phyloP scores from a whole-genome alignment of 1,140 invertebrate genomes.

The Carcinoscorpius rotundicauda region DNA sequence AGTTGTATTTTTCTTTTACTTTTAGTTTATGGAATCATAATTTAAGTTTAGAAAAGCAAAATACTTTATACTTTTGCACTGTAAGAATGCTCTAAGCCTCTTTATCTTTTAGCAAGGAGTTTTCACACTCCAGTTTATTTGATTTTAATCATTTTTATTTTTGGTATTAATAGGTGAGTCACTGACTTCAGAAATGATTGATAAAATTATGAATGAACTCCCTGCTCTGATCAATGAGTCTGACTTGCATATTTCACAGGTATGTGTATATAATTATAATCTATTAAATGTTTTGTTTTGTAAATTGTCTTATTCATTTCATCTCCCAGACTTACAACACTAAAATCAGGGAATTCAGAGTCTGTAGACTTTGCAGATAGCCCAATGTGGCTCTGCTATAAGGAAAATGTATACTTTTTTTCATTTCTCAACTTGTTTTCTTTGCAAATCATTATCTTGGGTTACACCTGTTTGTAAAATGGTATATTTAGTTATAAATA shows the following conservation, averaged over 20 bases:
- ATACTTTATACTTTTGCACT: too few relatives aligned
- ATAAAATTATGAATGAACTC: constrained; percentile 67
- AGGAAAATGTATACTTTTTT: not conserved
- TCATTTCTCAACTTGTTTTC: too few relatives aligned
- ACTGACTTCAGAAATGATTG: constrained; percentile 54
- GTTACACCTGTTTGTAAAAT: too few relatives aligned
- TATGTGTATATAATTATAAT: constrained; percentile 37
- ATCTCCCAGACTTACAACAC: too few relatives aligned
- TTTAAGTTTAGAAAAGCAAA: too few relatives aligned
- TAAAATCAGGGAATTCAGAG: too few relatives aligned
- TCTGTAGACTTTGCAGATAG: not conserved
- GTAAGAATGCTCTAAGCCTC: too few relatives aligned
- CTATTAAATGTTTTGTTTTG: constrained; percentile 44
- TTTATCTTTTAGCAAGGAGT: not conserved
- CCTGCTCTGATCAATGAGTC: constrained; percentile 81
- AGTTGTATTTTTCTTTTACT: too few relatives aligned
- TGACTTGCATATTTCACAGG: constrained; percentile 91
- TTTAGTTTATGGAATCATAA: too few relatives aligned
- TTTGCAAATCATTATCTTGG: too few relatives aligned
- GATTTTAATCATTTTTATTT: too few relatives aligned
- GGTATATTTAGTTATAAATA: too few relatives aligned
- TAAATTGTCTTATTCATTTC: constrained; percentile 38
- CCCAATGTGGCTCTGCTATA: constrained; percentile 29
- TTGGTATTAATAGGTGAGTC: constrained; percentile 28
- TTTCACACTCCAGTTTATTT: constrained; percentile 7